These are phyloP conservation scores for Panurus biarmicus DNA, from an alignment of 2,113 vertebrate genomes.

Conservation along the genomic window DNA sequence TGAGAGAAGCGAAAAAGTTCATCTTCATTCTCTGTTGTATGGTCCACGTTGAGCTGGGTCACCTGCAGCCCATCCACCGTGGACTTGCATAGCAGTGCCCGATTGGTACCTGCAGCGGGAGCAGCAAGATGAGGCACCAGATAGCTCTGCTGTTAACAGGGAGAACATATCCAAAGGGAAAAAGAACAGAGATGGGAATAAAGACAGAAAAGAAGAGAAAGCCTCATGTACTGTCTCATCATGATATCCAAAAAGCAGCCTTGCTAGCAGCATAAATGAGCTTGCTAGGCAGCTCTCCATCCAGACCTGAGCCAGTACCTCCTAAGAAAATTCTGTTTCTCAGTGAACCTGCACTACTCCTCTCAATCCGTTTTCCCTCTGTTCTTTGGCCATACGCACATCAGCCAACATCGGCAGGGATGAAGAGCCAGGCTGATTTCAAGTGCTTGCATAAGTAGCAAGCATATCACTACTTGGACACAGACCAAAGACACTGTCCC, in stretches of 20 bases:
- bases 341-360: not conserved
- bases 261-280: not conserved
- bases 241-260: not conserved
- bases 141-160: not conserved
- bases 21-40: constrained; percentile 90
- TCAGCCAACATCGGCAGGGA: not conserved
- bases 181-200: not conserved
- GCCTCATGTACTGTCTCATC: not conserved
- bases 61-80: constrained; percentile 93
- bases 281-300: not conserved
- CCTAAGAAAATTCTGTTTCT: not conserved
- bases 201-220: constrained; percentile 23
- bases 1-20: constrained; percentile 89
- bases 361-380: not conserved
- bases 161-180: not conserved
- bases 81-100: constrained; percentile 90
- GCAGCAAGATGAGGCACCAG: constrained; percentile 23
- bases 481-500: not conserved
- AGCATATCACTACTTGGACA: not conserved
- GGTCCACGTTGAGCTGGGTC: constrained; percentile 88
- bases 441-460: not conserved
- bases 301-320: not conserved
- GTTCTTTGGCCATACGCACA: not conserved
- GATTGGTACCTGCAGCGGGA: constrained; percentile 82
- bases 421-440: not conserved